These are phyloP conservation scores for Leptopilina myrica DNA, from an alignment of 2,888 invertebrate species.

Conservation along the genomic window DNA sequence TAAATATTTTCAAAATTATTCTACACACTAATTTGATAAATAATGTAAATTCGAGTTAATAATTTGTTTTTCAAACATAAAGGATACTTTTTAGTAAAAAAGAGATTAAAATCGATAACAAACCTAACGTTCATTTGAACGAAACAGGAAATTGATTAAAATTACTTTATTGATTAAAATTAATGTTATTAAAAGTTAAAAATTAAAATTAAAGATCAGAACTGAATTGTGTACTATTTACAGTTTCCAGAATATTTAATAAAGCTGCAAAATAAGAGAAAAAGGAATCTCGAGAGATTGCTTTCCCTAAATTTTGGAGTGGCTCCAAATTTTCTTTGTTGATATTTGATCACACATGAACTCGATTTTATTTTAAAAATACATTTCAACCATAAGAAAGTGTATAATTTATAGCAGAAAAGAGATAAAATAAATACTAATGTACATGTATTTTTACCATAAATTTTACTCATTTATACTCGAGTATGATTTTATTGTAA, in stretches of 20 bases:
- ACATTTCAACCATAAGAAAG: not conserved
- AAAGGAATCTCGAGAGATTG: not conserved
- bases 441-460: too few relatives aligned
- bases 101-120: too few relatives aligned
- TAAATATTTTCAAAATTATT: too few relatives aligned
- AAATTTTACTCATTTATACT: too few relatives aligned
- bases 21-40: too few relatives aligned
- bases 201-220: not conserved
- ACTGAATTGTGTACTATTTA: not conserved
- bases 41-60: too few relatives aligned
- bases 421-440: not conserved
- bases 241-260: slow-evolving; percentile 1
- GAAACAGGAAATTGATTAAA: too few relatives aligned
- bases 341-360: slow-evolving; percentile 2
- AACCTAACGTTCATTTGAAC: too few relatives aligned
- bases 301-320: not conserved
- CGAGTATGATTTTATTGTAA: too few relatives aligned
- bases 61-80: too few relatives aligned
- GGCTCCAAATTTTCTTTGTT: not conserved
- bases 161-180: too few relatives aligned
- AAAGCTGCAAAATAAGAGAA: not conserved
- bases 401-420: not conserved
- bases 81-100: too few relatives aligned
- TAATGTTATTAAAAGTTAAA: not conserved
- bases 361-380: slow-evolving; percentile 3